A percentile compares a stretch with the other conserved stretches of the same genome.
phyloP scores from a whole-genome alignment of 92 coral and sea anemone species.

The Paramuricea clavata region DNA sequence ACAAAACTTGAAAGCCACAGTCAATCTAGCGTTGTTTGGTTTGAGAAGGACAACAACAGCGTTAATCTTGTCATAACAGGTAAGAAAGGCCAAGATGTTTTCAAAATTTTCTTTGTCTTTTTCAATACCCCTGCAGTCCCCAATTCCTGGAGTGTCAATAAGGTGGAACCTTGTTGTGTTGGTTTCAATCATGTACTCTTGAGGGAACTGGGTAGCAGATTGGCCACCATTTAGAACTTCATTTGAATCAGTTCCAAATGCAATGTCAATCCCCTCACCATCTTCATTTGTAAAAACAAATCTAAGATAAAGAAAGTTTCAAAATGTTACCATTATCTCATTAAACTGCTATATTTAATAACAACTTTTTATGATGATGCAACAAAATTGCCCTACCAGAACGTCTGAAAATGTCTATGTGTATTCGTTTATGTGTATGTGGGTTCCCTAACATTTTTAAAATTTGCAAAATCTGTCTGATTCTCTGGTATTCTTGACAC shows the following conservation, averaged over 20 bases:
- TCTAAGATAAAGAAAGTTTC: not conserved
- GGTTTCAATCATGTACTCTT: not conserved
- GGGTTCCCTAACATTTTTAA: too few species aligned
- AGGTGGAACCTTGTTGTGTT: not conserved
- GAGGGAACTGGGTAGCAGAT: not conserved
- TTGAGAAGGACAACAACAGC: not conserved
- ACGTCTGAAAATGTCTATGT: too few species aligned
- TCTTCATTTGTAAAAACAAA: slow-evolving; percentile 9
- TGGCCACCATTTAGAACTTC: not conserved
- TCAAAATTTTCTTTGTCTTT: slow-evolving; percentile 4
- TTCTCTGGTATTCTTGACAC: too few species aligned
- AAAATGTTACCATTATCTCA: not conserved
- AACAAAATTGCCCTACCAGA: not conserved
- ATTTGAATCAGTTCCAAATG: not conserved
- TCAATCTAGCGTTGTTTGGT: not conserved
- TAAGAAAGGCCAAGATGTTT: not conserved
- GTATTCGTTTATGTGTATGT: too few species aligned
- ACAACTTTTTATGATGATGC: not conserved
- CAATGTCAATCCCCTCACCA: slow-evolving; percentile 18
- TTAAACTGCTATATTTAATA: not conserved
- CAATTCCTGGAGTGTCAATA: slow-evolving; percentile 5
- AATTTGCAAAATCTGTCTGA: too few species aligned
- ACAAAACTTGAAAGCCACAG: not conserved
- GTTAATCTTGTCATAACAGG: not conserved
- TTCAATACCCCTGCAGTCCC: not conserved